Percentiles rank a stretch among this genome's conserved stretches.
phyloP scores from a whole-genome alignment of 2,888 invertebrate genomes.

The Andrena bicolor region DNA sequence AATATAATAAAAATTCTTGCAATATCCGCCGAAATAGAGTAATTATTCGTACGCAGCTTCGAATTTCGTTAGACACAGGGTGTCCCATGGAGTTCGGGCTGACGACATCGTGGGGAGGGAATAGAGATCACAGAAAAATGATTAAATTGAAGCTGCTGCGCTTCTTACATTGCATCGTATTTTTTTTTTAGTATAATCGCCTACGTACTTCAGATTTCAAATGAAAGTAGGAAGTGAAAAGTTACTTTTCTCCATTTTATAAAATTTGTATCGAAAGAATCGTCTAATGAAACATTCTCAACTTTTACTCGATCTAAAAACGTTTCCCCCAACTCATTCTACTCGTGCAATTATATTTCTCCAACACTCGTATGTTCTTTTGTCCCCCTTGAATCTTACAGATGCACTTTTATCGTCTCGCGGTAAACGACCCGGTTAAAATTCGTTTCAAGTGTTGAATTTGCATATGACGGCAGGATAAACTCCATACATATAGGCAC shows the following conservation, averaged over 20 bases:
- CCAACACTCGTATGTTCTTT: neutral
- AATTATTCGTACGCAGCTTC: neutral
- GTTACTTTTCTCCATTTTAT: too few relatives aligned
- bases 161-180: too few relatives aligned
- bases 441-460: neutral
- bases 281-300: neutral
- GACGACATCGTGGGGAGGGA: too few relatives aligned
- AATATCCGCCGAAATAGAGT: neutral
- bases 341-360: neutral
- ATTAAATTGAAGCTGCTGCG: too few relatives aligned
- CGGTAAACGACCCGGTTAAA: neutral
- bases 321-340: neutral
- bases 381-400: neutral
- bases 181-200: too few relatives aligned
- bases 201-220: too few relatives aligned
- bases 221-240: too few relatives aligned
- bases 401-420: neutral
- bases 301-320: neutral
- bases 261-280: neutral
- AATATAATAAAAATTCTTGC: conserved; percentile 1
- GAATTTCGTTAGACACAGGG: neutral
- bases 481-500: neutral
- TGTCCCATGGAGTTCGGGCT: neutral
- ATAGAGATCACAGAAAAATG: too few relatives aligned
- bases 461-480: neutral